Evolutionary conservation across 2,888 invertebrate species (phyloP).

Genomic region (Acanthosoma haemorrhoidale): DNA sequence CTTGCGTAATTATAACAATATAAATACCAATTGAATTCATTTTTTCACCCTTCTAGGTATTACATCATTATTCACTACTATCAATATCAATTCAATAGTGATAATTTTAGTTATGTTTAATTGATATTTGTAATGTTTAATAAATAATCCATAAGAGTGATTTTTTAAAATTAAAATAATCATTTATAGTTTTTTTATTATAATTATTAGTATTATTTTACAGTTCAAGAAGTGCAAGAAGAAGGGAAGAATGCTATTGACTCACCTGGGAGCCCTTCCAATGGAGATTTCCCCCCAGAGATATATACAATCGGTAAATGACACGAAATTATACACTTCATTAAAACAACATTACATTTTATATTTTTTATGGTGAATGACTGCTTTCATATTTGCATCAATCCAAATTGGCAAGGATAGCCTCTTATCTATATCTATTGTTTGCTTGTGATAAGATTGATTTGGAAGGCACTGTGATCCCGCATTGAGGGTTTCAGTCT

Average conservation of each 20-base stretch:
- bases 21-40: too few relatives aligned
- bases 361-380: not conserved
- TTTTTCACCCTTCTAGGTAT: not conserved
- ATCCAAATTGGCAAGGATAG: slow-evolving; percentile 3
- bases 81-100: not conserved
- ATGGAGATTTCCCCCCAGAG: slow-evolving; percentile 84
- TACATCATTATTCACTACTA: not conserved
- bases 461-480: not conserved
- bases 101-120: not conserved
- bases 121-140: too few relatives aligned
- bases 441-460: slow-evolving; percentile 2
- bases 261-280: slow-evolving; percentile 86
- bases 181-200: not conserved
- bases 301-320: slow-evolving; percentile 84
- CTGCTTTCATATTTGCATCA: not conserved
- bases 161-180: not conserved
- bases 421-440: not conserved
- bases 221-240: slow-evolving; percentile 90
- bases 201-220: slow-evolving; percentile 42
- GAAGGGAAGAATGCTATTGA: slow-evolving; percentile 96
- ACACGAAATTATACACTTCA: not conserved
- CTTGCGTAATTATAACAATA: too few relatives aligned
- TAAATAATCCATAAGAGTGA: not conserved
- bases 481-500: slow-evolving; percentile 8
- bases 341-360: not conserved